phyloP scores from a whole-genome alignment of 2,888 invertebrate genomes.

The Trichogramma dendrolimi region DNA sequence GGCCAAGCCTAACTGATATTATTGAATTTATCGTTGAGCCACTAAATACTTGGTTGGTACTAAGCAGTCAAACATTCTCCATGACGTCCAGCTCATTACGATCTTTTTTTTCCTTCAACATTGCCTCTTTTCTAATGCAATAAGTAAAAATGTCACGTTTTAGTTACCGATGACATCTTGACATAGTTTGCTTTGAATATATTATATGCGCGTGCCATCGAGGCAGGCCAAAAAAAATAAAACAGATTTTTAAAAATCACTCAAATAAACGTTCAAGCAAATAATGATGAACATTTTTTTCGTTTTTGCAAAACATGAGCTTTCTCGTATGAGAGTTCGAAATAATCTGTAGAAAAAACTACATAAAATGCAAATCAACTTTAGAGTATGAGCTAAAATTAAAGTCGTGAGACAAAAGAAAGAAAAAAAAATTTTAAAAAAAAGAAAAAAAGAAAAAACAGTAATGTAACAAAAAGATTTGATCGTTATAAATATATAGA shows the following conservation, averaged over 20 bases:
- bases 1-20: constrained; percentile 6
- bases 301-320: constrained; percentile 4
- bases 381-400: constrained; percentile 11
- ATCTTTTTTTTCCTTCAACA: no score
- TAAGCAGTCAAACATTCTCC: constrained; percentile 14
- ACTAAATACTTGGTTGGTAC: constrained; percentile 20
- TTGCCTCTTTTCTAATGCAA: not conserved
- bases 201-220: not conserved
- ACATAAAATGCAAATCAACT: constrained; percentile 13
- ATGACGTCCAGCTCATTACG: not conserved
- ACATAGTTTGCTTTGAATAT: constrained; percentile 8
- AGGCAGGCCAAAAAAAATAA: not conserved
- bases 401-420: constrained; percentile 1
- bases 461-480: constrained; percentile 12
- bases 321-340: constrained; percentile 5
- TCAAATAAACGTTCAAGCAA: not conserved
- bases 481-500: constrained; percentile 16
- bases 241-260: not conserved
- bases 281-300: constrained; percentile 9
- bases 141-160: constrained; percentile 1
- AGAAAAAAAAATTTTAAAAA: not conserved
- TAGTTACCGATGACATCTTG: not conserved
- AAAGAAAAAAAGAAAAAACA: not conserved
- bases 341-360: constrained; percentile 11
- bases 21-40: constrained; percentile 18